phyloP scores from a whole-genome alignment of 2,113 vertebrate species.

The Hemicordylus capensis region DNA sequence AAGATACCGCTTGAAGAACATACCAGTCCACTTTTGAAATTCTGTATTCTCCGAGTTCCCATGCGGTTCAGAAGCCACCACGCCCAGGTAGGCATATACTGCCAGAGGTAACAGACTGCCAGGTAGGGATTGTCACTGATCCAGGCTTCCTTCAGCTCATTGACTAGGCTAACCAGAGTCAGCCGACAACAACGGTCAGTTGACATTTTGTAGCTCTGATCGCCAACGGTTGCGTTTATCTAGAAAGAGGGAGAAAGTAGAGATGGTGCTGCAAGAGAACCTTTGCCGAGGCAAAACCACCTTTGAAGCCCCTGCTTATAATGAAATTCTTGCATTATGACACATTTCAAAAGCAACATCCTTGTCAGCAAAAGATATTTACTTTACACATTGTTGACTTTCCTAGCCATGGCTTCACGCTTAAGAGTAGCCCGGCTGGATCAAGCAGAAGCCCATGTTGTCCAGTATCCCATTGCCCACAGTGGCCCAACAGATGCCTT shows the following conservation, averaged over 20 bases:
- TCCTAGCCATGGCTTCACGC: no score
- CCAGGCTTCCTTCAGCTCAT: constrained; percentile 91
- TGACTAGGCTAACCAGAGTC: constrained; percentile 86
- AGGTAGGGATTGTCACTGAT: constrained; percentile 88
- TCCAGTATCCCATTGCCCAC: no score
- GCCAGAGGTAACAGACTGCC: constrained; percentile 84
- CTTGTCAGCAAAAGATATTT: background rate
- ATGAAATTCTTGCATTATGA: background rate
- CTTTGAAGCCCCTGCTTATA: background rate
- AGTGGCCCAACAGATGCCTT: no score
- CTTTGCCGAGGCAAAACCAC: background rate
- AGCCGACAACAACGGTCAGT: constrained; percentile 85
- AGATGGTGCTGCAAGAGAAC: background rate
- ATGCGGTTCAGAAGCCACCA: constrained; percentile 79
- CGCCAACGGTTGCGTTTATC: constrained; percentile 43
- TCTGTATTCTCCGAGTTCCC: constrained; percentile 85
- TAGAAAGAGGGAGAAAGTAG: constrained; percentile 33
- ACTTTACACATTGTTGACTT: background rate
- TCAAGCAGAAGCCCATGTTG: no score
- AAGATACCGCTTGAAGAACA: constrained; percentile 37
- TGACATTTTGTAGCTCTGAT: constrained; percentile 88
- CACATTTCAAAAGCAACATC: background rate
- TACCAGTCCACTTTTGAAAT: constrained; percentile 90
- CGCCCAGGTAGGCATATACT: constrained; percentile 88
- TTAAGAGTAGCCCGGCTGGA: no score